These are phyloP conservation scores for Xenus cinereus DNA, from an alignment of 2,113 vertebrate genomes.

Conservation along the genomic window DNA sequence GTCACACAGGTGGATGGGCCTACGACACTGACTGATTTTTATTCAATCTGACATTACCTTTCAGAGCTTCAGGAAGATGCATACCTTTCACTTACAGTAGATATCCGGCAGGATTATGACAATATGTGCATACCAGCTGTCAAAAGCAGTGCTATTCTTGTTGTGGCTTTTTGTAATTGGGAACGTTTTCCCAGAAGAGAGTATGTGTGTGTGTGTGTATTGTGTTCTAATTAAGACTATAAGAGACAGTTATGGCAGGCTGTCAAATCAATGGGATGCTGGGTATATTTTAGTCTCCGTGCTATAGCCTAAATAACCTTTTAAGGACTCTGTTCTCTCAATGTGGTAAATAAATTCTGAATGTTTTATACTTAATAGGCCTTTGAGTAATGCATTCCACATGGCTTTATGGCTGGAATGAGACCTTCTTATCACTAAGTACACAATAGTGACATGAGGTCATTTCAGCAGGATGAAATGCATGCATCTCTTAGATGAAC, in stretches of 20 bases:
- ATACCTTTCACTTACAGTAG: neutral
- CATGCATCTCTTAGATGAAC: neutral
- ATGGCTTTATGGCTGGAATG: slow-evolving; percentile 17
- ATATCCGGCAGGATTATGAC: neutral
- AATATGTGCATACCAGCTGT: neutral
- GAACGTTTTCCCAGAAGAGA: neutral
- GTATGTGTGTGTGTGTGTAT: neutral
- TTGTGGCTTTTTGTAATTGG: neutral
- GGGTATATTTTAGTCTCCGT: slow-evolving; percentile 23
- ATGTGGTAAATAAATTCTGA: slow-evolving; percentile 29
- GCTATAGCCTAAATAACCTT: slow-evolving; percentile 44
- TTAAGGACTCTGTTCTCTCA: slow-evolving; percentile 48
- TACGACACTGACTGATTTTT: neutral
- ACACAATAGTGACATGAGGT: neutral
- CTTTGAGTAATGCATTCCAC: slow-evolving; percentile 37
- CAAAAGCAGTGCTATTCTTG: slow-evolving; percentile 3
- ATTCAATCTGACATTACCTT: neutral
- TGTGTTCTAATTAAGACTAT: slow-evolving; percentile 39
- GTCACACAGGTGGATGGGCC: neutral
- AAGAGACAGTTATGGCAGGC: slow-evolving; percentile 4
- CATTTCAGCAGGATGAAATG: neutral
- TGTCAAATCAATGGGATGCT: slow-evolving; percentile 29
- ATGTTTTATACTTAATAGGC: slow-evolving; percentile 25
- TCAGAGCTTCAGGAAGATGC: neutral
- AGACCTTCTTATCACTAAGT: slow-evolving; percentile 40